These are phyloP conservation scores for Lanistes nyassanus DNA, from an alignment of 1,140 invertebrate species.

Conservation along the genomic window DNA sequence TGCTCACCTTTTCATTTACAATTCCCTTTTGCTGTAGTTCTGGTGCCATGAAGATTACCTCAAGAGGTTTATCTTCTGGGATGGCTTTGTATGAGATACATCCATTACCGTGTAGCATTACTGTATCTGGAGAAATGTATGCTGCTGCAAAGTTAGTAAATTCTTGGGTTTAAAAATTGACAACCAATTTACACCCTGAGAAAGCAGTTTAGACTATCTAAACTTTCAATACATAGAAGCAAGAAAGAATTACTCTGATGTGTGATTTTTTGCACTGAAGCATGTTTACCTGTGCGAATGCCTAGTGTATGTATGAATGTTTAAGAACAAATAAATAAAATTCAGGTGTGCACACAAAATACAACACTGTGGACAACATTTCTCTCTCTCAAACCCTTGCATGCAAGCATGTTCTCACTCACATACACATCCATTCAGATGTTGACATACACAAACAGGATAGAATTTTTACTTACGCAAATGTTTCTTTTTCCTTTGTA, in stretches of 20 bases:
- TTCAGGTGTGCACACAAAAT: no score
- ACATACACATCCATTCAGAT: background rate
- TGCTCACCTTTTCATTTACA: conserved; percentile 56
- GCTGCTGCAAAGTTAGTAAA: conserved; percentile 43
- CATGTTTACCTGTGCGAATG: no score
- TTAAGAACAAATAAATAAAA: background rate
- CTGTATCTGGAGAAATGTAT: conserved; percentile 57
- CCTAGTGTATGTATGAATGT: no score
- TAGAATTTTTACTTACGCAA: conserved; percentile 48
- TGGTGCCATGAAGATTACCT: conserved; percentile 61
- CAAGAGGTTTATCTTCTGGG: conserved; percentile 56
- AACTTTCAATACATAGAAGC: no score
- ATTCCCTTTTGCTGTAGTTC: conserved; percentile 59
- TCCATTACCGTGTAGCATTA: conserved; percentile 53
- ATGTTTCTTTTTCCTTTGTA: conserved; percentile 57
- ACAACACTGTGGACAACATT: no score
- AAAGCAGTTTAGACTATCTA: no score
- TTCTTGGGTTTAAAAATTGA: no score
- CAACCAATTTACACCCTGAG: no score
- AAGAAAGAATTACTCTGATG: no score
- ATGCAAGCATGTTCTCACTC: background rate
- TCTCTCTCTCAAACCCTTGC: background rate
- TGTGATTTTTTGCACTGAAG: no score
- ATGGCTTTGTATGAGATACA: conserved; percentile 51
- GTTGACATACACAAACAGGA: background rate